Evolutionary conservation across 1,140 invertebrate species (phyloP).

Genomic region (Drosophila sucinea): DNA sequence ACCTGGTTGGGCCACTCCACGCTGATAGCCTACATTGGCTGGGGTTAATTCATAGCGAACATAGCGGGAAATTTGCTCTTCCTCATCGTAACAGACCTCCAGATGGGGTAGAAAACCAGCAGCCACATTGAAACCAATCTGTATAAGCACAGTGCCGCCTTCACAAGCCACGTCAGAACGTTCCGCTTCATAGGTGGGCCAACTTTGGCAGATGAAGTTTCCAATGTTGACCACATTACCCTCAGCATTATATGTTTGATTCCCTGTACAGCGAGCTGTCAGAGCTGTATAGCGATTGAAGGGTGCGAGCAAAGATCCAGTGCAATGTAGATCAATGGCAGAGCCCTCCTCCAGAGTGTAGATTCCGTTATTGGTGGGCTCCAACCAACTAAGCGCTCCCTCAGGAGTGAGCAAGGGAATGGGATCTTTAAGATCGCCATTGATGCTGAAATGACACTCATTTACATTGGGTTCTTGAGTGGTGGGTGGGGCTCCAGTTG

Average conservation of each 20-base stretch:
- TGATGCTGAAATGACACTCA: slow-evolving; percentile 60
- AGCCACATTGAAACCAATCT: slow-evolving; percentile 68
- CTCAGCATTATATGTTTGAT: slow-evolving; percentile 54
- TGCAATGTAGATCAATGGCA: slow-evolving; percentile 65
- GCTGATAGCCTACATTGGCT: slow-evolving; percentile 62
- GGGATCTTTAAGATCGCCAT: slow-evolving; percentile 65
- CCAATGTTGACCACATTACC: slow-evolving; percentile 30
- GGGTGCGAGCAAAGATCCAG: slow-evolving; percentile 46
- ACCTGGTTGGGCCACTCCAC: slow-evolving; percentile 61
- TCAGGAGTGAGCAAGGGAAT: slow-evolving; percentile 61
- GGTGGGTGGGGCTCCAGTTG: slow-evolving; percentile 13
- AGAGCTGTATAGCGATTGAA: slow-evolving; percentile 58
- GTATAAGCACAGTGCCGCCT: slow-evolving; percentile 55
- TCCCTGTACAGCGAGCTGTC: slow-evolving; percentile 51
- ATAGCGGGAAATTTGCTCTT: slow-evolving; percentile 57
- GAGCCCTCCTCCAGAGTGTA: slow-evolving; percentile 49
- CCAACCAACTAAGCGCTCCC: slow-evolving; percentile 56
- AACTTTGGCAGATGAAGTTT: slow-evolving; percentile 62
- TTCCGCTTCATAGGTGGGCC: slow-evolving; percentile 63
- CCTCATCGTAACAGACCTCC: slow-evolving; percentile 63
- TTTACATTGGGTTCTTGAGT: slow-evolving; percentile 29
- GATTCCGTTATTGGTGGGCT: slow-evolving; percentile 44
- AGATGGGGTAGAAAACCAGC: slow-evolving; percentile 57
- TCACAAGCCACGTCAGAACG: slow-evolving; percentile 53
- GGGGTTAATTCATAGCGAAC: slow-evolving; percentile 59